Conservation (phyloP, 2,797 vertebrate species). For the Cryptoblepharus egeriae region DNA sequence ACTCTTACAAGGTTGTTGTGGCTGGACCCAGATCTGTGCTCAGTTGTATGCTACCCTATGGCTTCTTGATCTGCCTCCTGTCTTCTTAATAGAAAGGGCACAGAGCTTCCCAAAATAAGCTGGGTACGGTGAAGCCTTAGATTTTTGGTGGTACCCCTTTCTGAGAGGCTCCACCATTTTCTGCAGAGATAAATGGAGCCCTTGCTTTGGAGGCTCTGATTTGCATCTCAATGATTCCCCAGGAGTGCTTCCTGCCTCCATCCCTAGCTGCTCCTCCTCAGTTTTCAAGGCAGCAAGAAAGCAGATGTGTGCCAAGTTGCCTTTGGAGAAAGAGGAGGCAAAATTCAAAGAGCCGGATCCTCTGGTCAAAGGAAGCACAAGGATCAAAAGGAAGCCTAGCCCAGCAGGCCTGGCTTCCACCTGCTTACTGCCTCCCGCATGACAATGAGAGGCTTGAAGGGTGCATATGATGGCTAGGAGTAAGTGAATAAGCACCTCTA, state of each 20-base stretch:
- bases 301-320: neutral
- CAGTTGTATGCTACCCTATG: no score
- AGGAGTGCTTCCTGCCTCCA: neutral
- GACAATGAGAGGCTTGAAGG: slow-evolving; percentile 24
- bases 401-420: neutral
- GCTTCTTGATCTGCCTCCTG: no score
- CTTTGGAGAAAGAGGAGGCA: neutral
- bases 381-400: neutral
- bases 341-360: slow-evolving; percentile 10
- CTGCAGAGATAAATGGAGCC: neutral
- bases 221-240: neutral
- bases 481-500: neutral
- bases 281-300: slow-evolving; percentile 5
- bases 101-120: no score
- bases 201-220: neutral
- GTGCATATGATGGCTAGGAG: neutral
- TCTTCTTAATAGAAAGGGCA: neutral
- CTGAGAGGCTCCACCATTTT: neutral
- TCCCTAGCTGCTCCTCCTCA: neutral
- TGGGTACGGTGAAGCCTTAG: neutral
- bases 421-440: slow-evolving; percentile 38
- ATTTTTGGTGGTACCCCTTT: slow-evolving; percentile 9
- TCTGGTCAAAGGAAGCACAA: neutral
- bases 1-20: no score
- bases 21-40: no score